Evolutionary conservation across 2,888 invertebrate species (phyloP).

Genomic region (Exocentrus adspersus): DNA sequence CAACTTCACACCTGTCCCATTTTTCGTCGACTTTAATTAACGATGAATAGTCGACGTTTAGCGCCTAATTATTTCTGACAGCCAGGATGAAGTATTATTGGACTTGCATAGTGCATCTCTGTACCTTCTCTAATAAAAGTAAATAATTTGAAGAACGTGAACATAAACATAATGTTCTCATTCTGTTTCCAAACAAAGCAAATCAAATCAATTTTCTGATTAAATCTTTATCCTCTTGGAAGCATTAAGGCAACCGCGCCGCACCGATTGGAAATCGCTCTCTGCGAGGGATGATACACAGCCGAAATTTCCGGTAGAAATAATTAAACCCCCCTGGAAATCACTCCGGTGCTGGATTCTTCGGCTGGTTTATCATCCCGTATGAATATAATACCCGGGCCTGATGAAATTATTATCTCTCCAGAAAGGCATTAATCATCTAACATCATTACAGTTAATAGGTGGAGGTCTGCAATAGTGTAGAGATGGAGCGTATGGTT

Average conservation of each 20-base stretch:
- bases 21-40: constrained; percentile 4
- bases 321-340: not conserved
- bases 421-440: constrained; percentile 14
- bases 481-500: no score
- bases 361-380: not conserved
- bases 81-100: no score
- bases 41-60: constrained; percentile 7
- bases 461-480: not conserved
- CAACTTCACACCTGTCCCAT: not conserved
- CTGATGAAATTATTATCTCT: constrained; percentile 7
- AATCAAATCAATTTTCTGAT: constrained; percentile 3
- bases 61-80: constrained; percentile 4
- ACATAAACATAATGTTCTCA: no score
- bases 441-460: constrained; percentile 11
- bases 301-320: not conserved
- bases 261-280: not conserved
- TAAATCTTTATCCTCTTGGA: not conserved
- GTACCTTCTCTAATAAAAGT: no score
- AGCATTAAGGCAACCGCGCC: not conserved
- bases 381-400: constrained; percentile 5
- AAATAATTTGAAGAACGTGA: no score
- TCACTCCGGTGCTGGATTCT: not conserved
- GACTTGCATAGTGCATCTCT: no score
- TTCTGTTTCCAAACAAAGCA: not conserved
- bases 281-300: constrained; percentile 1